Percentiles rank a stretch among this genome's conserved stretches.
Evolutionary conservation across 2,797 vertebrate genomes (phyloP).

Genomic region (Chiloscyllium punctatum): DNA sequence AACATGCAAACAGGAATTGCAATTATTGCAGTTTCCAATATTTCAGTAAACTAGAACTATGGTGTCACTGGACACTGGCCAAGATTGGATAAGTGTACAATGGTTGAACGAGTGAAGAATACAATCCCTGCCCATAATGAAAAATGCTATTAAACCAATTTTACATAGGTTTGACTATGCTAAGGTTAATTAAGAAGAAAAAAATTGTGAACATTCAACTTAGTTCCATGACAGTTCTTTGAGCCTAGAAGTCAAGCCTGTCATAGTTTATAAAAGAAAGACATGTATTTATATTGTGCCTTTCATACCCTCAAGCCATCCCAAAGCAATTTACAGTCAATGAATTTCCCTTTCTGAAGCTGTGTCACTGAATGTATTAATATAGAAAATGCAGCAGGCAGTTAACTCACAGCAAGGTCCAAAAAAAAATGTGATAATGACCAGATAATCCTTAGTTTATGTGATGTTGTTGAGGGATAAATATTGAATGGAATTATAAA

Average conservation of each 20-base stretch:
- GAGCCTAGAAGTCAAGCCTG: not conserved
- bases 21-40: not conserved
- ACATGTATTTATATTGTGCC: not conserved
- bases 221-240: not conserved
- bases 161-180: not conserved
- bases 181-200: slow-evolving; percentile 6
- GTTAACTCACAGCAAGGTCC: not conserved
- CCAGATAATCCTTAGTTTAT: not conserved
- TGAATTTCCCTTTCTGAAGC: not conserved
- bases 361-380: not conserved
- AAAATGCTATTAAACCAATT: not conserved
- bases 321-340: not conserved
- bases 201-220: not conserved
- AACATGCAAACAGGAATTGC: not conserved
- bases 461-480: not conserved
- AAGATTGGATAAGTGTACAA: not conserved
- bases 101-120: not conserved
- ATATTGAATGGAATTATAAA: not conserved
- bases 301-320: not conserved
- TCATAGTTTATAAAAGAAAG: not conserved
- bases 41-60: not conserved
- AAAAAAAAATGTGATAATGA: not conserved
- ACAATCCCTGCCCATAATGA: not conserved
- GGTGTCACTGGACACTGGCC: not conserved
- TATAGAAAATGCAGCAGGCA: slow-evolving; percentile 1